Evolutionary conservation across 1,140 invertebrate genomes (phyloP).

Genomic region (Drosophila arizonae): DNA sequence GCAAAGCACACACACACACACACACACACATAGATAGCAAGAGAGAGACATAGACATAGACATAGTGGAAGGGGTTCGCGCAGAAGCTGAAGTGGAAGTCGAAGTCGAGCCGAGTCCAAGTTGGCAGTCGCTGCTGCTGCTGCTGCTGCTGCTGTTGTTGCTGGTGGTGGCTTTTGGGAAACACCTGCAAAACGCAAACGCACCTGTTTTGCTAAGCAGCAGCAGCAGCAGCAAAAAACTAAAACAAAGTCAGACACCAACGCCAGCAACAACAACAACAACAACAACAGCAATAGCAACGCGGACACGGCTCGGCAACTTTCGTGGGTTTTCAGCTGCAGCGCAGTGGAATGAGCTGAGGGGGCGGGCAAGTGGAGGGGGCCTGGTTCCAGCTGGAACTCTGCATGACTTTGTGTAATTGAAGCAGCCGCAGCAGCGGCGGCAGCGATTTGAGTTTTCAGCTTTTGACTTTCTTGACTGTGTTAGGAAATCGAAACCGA

Average conservation of each 20-base stretch:
- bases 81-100: conserved; percentile 1
- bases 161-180: conserved; percentile 77
- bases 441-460: conserved; percentile 23
- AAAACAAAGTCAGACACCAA: conserved; percentile 75
- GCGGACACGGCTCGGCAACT: conserved; percentile 72
- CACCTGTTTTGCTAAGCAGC: conserved; percentile 78
- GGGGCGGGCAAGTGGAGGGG: not conserved
- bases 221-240: conserved; percentile 42
- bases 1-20: conserved; percentile 7
- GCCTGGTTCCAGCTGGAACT: conserved; percentile 14
- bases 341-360: not conserved
- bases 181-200: conserved; percentile 82
- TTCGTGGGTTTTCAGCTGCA: conserved; percentile 45
- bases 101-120: conserved; percentile 14
- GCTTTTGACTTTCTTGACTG: conserved; percentile 43
- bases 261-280: conserved; percentile 36
- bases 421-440: conserved; percentile 62
- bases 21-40: no score
- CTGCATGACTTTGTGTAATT: conserved; percentile 77
- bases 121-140: conserved; percentile 15
- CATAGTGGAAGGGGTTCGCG: not conserved
- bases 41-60: not conserved
- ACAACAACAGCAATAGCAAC: conserved; percentile 33
- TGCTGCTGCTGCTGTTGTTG: conserved; percentile 17
- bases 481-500: conserved; percentile 78